These are phyloP conservation scores for Myotis yumanensis DNA, from an alignment of 2,113 vertebrate species.

Conservation along the genomic window DNA sequence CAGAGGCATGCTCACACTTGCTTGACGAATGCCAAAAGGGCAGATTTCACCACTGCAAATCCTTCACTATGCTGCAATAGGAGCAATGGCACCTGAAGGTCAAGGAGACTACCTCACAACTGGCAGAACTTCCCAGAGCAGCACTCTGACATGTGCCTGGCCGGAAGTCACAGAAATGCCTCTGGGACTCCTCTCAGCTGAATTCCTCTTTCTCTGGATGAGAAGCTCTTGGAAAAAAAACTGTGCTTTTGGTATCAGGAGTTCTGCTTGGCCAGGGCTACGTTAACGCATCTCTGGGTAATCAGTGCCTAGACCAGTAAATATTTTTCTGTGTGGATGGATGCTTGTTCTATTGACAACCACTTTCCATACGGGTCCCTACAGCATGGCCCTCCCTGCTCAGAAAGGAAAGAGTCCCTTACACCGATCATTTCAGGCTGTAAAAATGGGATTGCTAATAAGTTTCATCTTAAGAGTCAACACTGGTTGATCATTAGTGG, in stretches of 20 bases:
- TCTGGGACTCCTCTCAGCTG: neutral
- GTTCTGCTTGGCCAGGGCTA: constrained; percentile 33
- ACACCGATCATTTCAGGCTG: neutral
- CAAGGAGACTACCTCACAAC: constrained; percentile 11
- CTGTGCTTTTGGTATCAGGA: constrained; percentile 1
- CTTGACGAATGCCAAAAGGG: neutral
- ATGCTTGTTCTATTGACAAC: constrained; percentile 42
- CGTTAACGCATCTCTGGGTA: constrained; percentile 27
- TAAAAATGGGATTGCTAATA: constrained; percentile 33
- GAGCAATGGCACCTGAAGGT: constrained; percentile 46
- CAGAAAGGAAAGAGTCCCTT: constrained; percentile 25
- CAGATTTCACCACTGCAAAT: constrained; percentile 34
- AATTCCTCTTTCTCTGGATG: neutral
- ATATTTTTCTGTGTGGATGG: constrained; percentile 22
- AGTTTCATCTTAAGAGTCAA: constrained; percentile 45
- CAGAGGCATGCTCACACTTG: neutral
- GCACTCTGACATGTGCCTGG: neutral
- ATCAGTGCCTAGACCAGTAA: constrained; percentile 29
- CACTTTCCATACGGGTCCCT: constrained; percentile 48
- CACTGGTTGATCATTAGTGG: constrained; percentile 11
- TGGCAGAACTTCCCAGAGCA: neutral
- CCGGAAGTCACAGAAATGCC: neutral
- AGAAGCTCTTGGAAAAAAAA: constrained; percentile 39
- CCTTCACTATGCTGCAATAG: neutral
- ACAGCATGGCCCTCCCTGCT: neutral